These are phyloP conservation scores for Microcebus murinus DNA, from an alignment of 2,113 vertebrate genomes.

Conservation along the genomic window DNA sequence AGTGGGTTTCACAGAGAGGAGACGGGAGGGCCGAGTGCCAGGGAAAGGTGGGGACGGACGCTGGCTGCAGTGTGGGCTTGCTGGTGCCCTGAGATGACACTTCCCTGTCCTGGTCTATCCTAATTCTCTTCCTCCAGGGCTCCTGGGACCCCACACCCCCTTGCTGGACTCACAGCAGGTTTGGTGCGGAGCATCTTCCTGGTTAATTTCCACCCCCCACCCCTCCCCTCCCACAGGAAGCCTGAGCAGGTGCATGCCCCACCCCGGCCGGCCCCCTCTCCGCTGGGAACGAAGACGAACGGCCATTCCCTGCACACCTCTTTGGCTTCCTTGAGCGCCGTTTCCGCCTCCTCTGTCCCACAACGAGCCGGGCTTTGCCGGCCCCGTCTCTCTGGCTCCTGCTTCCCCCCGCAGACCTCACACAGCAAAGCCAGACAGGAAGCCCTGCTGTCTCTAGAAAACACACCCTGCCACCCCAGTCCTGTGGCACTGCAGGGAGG, in stretches of 20 bases:
- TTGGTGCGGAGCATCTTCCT: background rate
- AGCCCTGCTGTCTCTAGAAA: background rate
- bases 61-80: background rate
- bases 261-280: background rate
- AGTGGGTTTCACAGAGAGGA: background rate
- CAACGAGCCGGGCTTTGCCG: background rate
- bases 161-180: background rate
- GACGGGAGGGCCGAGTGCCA: background rate
- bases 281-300: background rate
- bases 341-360: background rate
- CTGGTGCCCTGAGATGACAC: accelerated
- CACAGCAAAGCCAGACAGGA: background rate
- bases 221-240: background rate
- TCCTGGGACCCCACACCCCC: background rate
- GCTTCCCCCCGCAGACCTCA: background rate
- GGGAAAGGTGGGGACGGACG: background rate
- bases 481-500: background rate
- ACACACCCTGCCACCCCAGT: background rate
- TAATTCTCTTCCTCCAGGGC: no score
- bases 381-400: background rate
- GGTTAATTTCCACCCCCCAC: background rate
- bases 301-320: background rate
- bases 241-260: background rate
- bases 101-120: background rate
- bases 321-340: background rate